Evolutionary conservation across 2,888 invertebrate genomes (phyloP), one percentile per base, ranked within the genome.

Genomic region (Nezara viridula): DNA sequence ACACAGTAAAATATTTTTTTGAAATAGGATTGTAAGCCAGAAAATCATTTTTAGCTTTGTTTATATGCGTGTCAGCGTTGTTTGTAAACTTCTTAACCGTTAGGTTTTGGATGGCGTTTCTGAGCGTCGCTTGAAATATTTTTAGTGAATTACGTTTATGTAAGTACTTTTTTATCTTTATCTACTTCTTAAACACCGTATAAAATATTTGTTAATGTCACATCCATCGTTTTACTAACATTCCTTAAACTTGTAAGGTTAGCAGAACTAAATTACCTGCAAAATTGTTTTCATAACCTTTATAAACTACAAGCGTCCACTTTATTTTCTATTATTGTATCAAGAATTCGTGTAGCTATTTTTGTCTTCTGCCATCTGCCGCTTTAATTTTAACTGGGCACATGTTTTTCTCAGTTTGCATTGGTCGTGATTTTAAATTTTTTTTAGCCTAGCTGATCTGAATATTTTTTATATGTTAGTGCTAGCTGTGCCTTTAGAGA

Each of bases 371-470:
- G 44, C 81, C 81, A 81, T 81, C 44, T 81, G 81, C 81, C 44
- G 81, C 44, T 44, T 81, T 81, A 81, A 81, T 81, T 81, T 44
- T 81, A 81, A 81, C 81, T n/a, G 44, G 44, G 81, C 81, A 81
- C 81, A 81, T 81, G 81, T 81, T 81, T 81, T n/a, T 47, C 44
- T n/a, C 44, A 81, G 81, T 81, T 81, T 81, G 81, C 81, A 81
- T 81, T 40, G 81, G 81, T 81, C 66, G 66, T 73, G 66, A 73
- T 37, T 73, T 37, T 37, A 73, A 60, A 60, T 27, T 37, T 73
- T 60, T 60, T 73, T 73, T 73, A 16, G 27, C 27, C 32, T 37
- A 73, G 37, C 66, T 37, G 21, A 21, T 73, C 37, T 21, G 19
- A 73, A 73, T 0, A 0, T 60, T 21, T 60, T 12, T 60, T 73